Percentiles rank a stretch among this genome's conserved stretches.
phyloP scores from a whole-genome alignment of 2,888 invertebrate genomes.

The Myathropa florea region DNA sequence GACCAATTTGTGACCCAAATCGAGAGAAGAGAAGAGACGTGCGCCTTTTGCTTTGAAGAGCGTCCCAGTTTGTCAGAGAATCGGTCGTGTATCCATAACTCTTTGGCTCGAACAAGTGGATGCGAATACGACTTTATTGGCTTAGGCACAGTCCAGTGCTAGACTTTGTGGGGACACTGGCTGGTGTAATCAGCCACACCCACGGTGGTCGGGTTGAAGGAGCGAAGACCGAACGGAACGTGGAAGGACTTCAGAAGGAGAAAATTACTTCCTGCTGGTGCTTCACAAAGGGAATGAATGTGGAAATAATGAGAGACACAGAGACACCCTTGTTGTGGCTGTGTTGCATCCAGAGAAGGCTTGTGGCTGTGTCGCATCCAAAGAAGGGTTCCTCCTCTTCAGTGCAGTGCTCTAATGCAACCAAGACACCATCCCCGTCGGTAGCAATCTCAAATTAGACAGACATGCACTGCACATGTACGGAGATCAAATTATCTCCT shows the following conservation, averaged over 20 bases:
- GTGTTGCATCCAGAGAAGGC: too few relatives aligned
- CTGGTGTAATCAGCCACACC: background rate
- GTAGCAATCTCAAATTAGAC: background rate
- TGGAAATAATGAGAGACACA: background rate
- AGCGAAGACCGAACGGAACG: too few relatives aligned
- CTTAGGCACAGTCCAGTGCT: too few relatives aligned
- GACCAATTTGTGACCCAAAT: slow-evolving; percentile 66
- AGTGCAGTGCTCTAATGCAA: background rate
- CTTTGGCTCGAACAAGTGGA: slow-evolving; percentile 52
- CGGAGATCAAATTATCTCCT: background rate
- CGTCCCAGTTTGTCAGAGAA: slow-evolving; percentile 22
- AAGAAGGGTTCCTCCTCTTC: background rate
- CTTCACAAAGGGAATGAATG: background rate
- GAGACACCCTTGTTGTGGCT: background rate
- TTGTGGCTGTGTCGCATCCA: background rate
- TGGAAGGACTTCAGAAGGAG: background rate
- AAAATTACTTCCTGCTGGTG: background rate
- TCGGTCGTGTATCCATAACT: slow-evolving; percentile 36
- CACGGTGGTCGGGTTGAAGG: too few relatives aligned
- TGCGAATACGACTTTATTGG: background rate
- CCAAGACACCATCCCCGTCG: background rate
- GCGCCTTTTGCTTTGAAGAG: slow-evolving; percentile 27
- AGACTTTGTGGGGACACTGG: background rate
- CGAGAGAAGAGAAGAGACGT: slow-evolving; percentile 13
- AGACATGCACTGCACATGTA: background rate